Base-by-base conservation (phyloP, 1,140 invertebrate species). In the Ladona fulva region DNA sequence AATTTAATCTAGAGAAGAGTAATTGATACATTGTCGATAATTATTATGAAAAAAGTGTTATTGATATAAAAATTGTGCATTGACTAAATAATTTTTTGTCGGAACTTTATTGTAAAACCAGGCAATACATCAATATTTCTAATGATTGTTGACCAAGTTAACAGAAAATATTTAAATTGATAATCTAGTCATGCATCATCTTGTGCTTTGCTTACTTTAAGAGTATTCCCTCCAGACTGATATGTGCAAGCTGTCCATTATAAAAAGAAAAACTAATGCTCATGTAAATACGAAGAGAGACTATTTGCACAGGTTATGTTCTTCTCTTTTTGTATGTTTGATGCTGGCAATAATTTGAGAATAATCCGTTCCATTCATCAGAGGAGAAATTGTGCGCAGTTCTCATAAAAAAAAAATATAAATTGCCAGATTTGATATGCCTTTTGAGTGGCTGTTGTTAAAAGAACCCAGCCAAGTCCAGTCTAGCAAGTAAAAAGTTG, bases 81-180 rank as follows among this genome's bases (percentile, higher is more conserved):
- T 66, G 52, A 66, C 52, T 66, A 66, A 66, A 66, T 22, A 37
- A 66, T 66, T 66, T n/a, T 66, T 66, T 66, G 52, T 66, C 52
- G n/a, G n/a, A 66, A 66, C 52, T 66, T 22, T 66, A 66, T 37
- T 37, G 29, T 37, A 37, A 37, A 66, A 19, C 52, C 52, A 66
- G 52, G 52, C 52, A 66, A 66, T 66, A 66, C 52, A 66, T 66
- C 52, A 66, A 66, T 66, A 66, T 66, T 66, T 66, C 52, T 66
- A 66, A 66, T 19, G 52, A 66, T 66, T 66, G 52, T 66, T 66
- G 52, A 66, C 52, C 52, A 66, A 66, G 14, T 66, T 66, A 66
- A 66, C n/a, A 22, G 52, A 22, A 66, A 66, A 66, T 66, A 22
- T 66, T 66, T 66, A 66, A 66, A 66, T 66, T 66, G 52, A 66